phyloP scores from a whole-genome alignment of 1,140 invertebrate species.

The Pogonus chalceus region DNA sequence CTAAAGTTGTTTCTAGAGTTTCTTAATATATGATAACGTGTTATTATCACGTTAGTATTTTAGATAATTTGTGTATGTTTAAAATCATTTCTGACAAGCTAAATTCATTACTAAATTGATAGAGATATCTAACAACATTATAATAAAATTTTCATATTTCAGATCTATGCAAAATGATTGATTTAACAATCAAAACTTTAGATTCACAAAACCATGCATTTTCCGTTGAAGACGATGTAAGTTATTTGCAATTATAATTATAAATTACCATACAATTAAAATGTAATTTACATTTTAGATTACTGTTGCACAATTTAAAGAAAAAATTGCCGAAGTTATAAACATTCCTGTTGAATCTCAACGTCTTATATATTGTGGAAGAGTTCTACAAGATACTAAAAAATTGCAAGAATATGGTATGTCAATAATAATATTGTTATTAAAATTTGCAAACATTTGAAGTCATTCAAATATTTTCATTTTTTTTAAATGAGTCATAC shows the following conservation, averaged over 20 bases:
- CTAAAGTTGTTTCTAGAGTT: no score
- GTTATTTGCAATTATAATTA: conserved; percentile 23
- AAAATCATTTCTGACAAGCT: no score
- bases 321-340: conserved; percentile 65
- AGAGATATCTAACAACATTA: no score
- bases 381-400: conserved; percentile 85
- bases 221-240: conserved; percentile 78
- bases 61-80: no score
- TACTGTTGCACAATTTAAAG: conserved; percentile 80
- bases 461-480: background rate
- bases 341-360: conserved; percentile 71
- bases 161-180: conserved; percentile 51
- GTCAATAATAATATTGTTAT: no score
- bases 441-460: no score
- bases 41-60: no score
- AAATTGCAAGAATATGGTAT: conserved; percentile 79
- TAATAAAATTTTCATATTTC: conserved; percentile 9
- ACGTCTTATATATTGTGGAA: conserved; percentile 84
- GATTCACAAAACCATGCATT: conserved; percentile 85
- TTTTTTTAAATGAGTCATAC: conserved; percentile 7
- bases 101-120: no score
- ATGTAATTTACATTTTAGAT: conserved; percentile 50
- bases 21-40: no score
- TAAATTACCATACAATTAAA: no score
- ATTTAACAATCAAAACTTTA: conserved; percentile 83